These are phyloP conservation scores for Sarcophaga caerulescens DNA, from an alignment of 2,888 invertebrate species.

Conservation along the genomic window DNA sequence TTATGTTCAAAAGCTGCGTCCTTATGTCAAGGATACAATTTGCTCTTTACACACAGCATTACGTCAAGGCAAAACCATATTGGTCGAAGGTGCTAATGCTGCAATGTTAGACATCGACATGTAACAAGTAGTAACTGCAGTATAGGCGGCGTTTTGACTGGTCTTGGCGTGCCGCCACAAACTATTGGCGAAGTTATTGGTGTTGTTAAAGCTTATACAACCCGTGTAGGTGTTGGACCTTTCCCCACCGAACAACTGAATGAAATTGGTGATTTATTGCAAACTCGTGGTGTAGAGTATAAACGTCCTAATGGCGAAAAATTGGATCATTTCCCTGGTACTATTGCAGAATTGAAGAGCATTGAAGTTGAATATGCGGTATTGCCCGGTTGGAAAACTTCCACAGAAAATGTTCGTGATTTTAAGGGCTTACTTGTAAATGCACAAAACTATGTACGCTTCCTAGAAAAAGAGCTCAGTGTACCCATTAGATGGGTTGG, in stretches of 20 bases:
- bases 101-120: constrained; percentile 99
- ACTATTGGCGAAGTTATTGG: constrained; percentile 96
- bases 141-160: constrained; percentile 98
- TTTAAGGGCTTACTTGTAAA: constrained; percentile 91
- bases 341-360: constrained; percentile 75
- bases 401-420: constrained; percentile 89
- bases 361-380: constrained; percentile 93
- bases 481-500: constrained; percentile 98
- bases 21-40: constrained; percentile 95
- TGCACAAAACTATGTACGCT: constrained; percentile 91
- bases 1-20: constrained; percentile 89
- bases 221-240: constrained; percentile 98
- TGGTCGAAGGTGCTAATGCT: constrained; percentile 99
- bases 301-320: constrained; percentile 87
- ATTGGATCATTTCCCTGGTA: constrained; percentile 91
- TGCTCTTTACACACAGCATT: constrained; percentile 91
- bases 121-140: constrained; percentile 99
- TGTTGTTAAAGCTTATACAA: constrained; percentile 99
- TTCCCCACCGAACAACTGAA: constrained; percentile 96
- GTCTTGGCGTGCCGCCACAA: constrained; percentile 94
- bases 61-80: constrained; percentile 88
- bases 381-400: constrained; percentile 93
- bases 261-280: constrained; percentile 90
- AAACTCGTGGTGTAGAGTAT: constrained; percentile 92
- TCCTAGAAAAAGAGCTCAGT: constrained; percentile 90